Conservation (phyloP, 2,888 invertebrate species). For the Synanthedon formicaeformis region DNA sequence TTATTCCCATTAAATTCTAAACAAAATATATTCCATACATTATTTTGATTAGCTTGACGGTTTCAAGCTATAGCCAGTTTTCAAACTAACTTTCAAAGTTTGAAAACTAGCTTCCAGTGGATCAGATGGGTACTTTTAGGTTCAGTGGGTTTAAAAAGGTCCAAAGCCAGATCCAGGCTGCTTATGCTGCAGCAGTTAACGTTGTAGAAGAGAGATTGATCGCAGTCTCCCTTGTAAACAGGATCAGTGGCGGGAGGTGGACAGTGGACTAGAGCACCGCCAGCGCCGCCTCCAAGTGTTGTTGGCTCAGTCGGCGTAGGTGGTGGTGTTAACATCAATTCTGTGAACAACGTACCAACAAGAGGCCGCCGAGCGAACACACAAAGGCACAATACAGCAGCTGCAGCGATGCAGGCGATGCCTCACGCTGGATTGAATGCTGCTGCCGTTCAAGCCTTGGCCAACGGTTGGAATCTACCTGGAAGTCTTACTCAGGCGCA, state of each 20-base stretch:
- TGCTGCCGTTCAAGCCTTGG: slow-evolving; percentile 53
- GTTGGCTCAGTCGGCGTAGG: slow-evolving; percentile 29
- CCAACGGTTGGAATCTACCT: slow-evolving; percentile 51
- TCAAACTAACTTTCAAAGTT: too few species aligned
- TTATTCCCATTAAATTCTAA: too few species aligned
- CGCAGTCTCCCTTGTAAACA: slow-evolving; percentile 9
- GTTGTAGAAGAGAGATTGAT: not conserved
- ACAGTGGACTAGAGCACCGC: slow-evolving; percentile 84
- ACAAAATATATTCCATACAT: too few species aligned
- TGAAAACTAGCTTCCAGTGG: too few species aligned
- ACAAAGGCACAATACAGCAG: slow-evolving; percentile 36
- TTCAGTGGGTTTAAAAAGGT: too few species aligned
- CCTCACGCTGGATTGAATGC: slow-evolving; percentile 49
- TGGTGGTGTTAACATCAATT: slow-evolving; percentile 11
- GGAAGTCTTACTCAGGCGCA: slow-evolving; percentile 56
- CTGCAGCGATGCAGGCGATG: slow-evolving; percentile 47
- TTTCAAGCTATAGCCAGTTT: too few species aligned
- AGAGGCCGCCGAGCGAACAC: slow-evolving; percentile 39
- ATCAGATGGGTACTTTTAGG: too few species aligned
- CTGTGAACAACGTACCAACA: slow-evolving; percentile 33
- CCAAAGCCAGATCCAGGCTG: too few species aligned
- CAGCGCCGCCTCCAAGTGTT: slow-evolving; percentile 74
- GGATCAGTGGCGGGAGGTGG: slow-evolving; percentile 67
- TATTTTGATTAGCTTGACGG: too few species aligned
- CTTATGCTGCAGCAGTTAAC: too few species aligned